Evolutionary conservation across 2,797 vertebrate species (phyloP).

Genomic region (Myotis pilosus): DNA sequence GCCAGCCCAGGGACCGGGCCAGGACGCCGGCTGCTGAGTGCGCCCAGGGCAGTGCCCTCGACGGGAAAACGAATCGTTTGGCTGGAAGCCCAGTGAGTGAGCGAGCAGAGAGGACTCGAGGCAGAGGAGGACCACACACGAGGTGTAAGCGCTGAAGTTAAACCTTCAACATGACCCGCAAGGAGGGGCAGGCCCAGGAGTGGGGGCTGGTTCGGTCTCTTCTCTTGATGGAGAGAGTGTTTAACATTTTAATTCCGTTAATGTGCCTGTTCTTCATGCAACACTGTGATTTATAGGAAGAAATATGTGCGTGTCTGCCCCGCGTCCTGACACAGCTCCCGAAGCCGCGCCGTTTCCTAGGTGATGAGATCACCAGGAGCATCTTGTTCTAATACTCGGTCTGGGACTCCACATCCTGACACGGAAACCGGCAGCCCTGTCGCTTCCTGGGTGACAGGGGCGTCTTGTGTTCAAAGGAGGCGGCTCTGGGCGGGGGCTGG

Average conservation of each 20-base stretch:
- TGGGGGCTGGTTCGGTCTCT: too few species aligned
- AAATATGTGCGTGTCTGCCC: too few species aligned
- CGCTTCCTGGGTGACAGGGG: neutral
- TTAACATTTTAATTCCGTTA: neutral
- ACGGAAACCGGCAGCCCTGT: neutral
- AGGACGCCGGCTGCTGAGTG: neutral
- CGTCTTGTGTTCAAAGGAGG: neutral
- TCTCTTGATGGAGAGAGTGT: neutral
- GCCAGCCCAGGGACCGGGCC: neutral
- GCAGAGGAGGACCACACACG: neutral
- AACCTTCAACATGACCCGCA: neutral
- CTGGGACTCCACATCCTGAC: too few species aligned
- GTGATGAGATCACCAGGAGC: too few species aligned
- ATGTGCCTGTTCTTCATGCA: neutral
- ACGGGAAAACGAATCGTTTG: neutral
- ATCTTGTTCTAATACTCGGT: too few species aligned
- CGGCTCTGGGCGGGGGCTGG: too few species aligned
- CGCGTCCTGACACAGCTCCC: neutral
- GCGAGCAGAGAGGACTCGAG: neutral
- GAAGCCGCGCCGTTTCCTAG: neutral
- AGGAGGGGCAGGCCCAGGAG: fast-evolving
- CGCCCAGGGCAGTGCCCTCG: neutral
- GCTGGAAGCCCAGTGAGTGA: too few species aligned
- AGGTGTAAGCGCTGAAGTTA: neutral
- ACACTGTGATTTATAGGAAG: neutral